Evolutionary conservation across 2,113 vertebrate genomes (phyloP).

Genomic region (Pheucticus melanocephalus): DNA sequence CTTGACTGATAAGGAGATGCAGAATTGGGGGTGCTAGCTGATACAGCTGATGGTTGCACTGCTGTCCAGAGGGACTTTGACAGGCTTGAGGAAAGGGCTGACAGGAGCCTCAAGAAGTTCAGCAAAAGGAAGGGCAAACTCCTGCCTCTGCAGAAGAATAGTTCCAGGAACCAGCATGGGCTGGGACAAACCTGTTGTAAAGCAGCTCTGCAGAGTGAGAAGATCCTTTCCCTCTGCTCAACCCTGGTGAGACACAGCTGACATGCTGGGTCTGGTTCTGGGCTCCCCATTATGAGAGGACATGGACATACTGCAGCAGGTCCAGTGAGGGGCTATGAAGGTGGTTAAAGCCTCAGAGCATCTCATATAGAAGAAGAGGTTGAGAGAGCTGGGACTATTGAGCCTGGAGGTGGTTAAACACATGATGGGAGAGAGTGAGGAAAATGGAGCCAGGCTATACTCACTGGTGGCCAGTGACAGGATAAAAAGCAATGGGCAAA

Average conservation of each 20-base stretch:
- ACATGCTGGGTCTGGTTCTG: neutral
- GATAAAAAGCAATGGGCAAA: neutral
- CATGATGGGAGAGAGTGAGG: neutral
- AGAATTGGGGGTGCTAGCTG: neutral
- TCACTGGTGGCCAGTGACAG: neutral
- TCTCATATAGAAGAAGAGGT: neutral
- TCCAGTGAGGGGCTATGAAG: neutral
- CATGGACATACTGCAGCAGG: neutral
- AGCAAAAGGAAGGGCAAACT: neutral
- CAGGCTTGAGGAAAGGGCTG: neutral
- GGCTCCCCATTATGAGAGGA: neutral
- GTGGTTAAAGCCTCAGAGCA: neutral
- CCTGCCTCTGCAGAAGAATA: neutral
- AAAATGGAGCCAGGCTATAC: neutral
- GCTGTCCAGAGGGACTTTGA: neutral
- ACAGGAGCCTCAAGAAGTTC: neutral
- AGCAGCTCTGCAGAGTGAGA: neutral
- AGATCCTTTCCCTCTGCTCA: neutral
- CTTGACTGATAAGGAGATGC: neutral
- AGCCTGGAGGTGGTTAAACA: neutral
- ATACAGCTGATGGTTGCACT: neutral
- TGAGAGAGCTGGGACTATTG: neutral
- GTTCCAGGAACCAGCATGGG: rapidly evolving
- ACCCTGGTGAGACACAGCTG: neutral
- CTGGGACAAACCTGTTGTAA: neutral